Evolutionary conservation across 1,140 invertebrate species (phyloP), one percentile per base, ranked within the genome.

Genomic region (Delia radicum): DNA sequence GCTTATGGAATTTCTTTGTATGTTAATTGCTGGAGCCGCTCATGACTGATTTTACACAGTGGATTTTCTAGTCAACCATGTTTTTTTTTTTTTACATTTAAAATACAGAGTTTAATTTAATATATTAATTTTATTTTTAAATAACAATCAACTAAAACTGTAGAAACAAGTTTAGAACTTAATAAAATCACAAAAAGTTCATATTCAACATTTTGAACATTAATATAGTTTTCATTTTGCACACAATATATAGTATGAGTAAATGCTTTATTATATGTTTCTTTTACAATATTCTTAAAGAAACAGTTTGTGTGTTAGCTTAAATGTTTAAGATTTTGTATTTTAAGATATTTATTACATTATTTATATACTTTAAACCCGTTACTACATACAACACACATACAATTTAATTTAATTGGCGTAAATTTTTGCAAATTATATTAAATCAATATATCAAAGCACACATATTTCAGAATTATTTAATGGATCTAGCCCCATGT

Each of bases 91-190:
- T n/a, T n/a, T n/a, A n/a, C n/a, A n/a, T n/a, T n/a, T n/a, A n/a
- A n/a, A n/a, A n/a, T 37, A 37, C 8, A 37, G 8, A 37, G 13
- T 37, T 37, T 37, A 37, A 37, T 55, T 55, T 55, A 5, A 55
- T 55, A 8, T 21, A 55, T 55, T 24, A n/a, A 55, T 21, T 55
- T 55, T 55, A 55, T 55, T 42, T 55, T 21, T 21, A 55, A 55
- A 21, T 55, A 55, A 55, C 48, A 55, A 55, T 55, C 48, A 55
- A 55, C 48, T 55, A 55, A 55, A 24, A n/a, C 48, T 55, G 24
- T 55, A 55, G 48, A 55, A n/a, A 24, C 7, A 69, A 69, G 65
- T 69, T 69, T 69, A 69, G 65, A 69, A 69, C 65, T 69, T 69
- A 37, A 69, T 28, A 31, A 69, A 69, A 69, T 69, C 65, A 69